Base-by-base conservation (phyloP, 2,888 invertebrate genomes). In the Dichetophora obliterata region DNA sequence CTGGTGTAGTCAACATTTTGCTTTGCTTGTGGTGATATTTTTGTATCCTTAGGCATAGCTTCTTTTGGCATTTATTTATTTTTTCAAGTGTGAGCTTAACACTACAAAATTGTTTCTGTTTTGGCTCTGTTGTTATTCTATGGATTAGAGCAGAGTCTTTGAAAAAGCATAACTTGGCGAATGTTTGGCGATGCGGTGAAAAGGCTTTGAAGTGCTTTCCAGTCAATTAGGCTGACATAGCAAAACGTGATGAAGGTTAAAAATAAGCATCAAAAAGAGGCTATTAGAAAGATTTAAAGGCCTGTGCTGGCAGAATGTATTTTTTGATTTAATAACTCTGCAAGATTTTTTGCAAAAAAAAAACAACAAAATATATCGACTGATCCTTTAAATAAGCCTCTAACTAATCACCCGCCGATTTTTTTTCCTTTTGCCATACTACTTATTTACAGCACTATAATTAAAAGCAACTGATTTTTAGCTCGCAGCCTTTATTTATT, bases 61-160 rank as follows among this genome's bases (percentile, higher is more conserved):
- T 11, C 19, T 79, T 27, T 68, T 76, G 16, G 37, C n/a, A 11
- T 22, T n/a, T 52, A 27, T 70, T 70, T 27, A 19, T 43, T 16
- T 78, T 37, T 69, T 77, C 65, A 65, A 65, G 65, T 65, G 65
- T 65, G 34, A 52, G 52, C 76, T 75, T 77, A 77, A 73, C 71
- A 68, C 52, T 76, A 37, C 77, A 48, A 65, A n/a, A 11, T 68
- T 69, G 50, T 66, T 68, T 37, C 54, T 66, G 22, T 31, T 4
- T 31, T 31, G 31, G n/a, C n/a, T n/a, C 19, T 43, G 14, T 66
- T 16, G 6, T n/a, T 72, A 37, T 75, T 37, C 54, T n/a, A 5
- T 22, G 43, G 50, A 50, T 27, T 19, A 8, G 24, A 9, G 24
- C 5, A 43, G 22, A 37, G 14, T 6, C 16, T 63, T 63, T 63